Conservation (phyloP, 2,888 invertebrate genomes). For the Nyleta sp. region DNA sequence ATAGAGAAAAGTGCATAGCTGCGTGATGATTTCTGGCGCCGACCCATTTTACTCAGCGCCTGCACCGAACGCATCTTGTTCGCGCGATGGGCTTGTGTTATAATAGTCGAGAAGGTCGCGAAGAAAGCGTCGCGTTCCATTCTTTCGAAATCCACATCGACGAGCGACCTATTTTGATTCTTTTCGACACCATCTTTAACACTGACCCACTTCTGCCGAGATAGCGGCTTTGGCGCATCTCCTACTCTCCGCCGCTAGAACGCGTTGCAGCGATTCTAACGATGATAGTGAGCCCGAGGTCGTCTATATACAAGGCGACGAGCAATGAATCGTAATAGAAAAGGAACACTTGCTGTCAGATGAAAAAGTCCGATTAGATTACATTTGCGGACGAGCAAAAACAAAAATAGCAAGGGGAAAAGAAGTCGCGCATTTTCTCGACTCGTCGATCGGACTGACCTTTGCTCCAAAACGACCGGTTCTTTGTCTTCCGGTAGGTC, state of each 20-base stretch:
- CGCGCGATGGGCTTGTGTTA: constrained; percentile 39
- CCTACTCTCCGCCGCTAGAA: constrained; percentile 54
- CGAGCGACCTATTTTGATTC: constrained; percentile 67
- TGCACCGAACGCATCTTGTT: constrained; percentile 51
- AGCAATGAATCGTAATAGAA: constrained; percentile 61
- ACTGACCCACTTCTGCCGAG: constrained; percentile 73
- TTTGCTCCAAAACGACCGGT: no score
- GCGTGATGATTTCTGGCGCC: constrained; percentile 59
- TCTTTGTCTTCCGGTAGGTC: no score
- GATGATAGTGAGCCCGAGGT: constrained; percentile 63
- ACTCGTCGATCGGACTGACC: constrained; percentile 22
- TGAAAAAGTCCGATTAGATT: constrained; percentile 60
- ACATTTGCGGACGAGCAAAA: constrained; percentile 12
- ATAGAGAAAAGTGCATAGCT: constrained; percentile 52
- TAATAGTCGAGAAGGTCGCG: constrained; percentile 62
- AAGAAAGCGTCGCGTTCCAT: constrained; percentile 59
- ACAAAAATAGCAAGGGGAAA: no score
- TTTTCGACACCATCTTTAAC: constrained; percentile 77
- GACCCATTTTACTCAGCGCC: constrained; percentile 55
- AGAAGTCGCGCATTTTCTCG: constrained; percentile 30
- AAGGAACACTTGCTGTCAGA: constrained; percentile 51
- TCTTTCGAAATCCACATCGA: constrained; percentile 61
- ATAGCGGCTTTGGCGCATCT: constrained; percentile 58
- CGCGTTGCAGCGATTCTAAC: constrained; percentile 61
- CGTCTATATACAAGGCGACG: constrained; percentile 60